Evolutionary conservation across 2,888 invertebrate genomes (phyloP).

Genomic region (Antitype chi): DNA sequence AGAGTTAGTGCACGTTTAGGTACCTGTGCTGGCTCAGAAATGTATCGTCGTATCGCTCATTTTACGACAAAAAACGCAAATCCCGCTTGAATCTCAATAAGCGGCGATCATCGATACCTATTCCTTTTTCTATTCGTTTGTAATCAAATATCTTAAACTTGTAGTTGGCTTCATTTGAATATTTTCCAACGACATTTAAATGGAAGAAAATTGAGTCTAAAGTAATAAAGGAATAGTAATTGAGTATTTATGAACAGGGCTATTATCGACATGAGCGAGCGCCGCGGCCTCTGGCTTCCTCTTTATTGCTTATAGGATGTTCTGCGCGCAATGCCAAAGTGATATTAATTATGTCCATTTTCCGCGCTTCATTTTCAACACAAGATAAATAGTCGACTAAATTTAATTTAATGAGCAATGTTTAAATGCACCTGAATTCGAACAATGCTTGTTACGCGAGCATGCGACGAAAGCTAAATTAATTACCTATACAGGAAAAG

Average conservation of each 20-base stretch:
- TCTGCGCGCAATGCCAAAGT: slow-evolving; percentile 25
- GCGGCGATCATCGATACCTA: slow-evolving; percentile 34
- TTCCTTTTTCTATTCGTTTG: slow-evolving; percentile 37
- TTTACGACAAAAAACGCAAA: slow-evolving; percentile 17
- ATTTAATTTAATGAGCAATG: slow-evolving; percentile 36
- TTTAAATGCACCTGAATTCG: slow-evolving; percentile 34
- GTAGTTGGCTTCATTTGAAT: slow-evolving; percentile 33
- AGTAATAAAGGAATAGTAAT: slow-evolving; percentile 39
- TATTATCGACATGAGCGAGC: slow-evolving; percentile 35
- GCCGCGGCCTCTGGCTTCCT: slow-evolving; percentile 7
- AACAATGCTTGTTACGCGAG: slow-evolving; percentile 38
- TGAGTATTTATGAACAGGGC: slow-evolving; percentile 41
- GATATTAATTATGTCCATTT: slow-evolving; percentile 44
- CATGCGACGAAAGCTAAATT: slow-evolving; percentile 35
- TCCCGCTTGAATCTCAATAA: slow-evolving; percentile 47
- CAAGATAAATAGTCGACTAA: slow-evolving; percentile 29
- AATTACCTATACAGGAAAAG: too few relatives aligned
- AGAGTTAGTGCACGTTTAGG: slow-evolving; percentile 31
- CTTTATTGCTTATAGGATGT: slow-evolving; percentile 30
- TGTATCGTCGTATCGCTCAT: slow-evolving; percentile 20
- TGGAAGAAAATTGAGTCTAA: slow-evolving; percentile 36
- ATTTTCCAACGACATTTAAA: slow-evolving; percentile 39
- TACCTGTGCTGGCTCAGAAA: slow-evolving; percentile 5
- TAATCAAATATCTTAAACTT: slow-evolving; percentile 39
- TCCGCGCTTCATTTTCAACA: slow-evolving; percentile 17